A percentile compares a stretch with the other conserved stretches of the same genome.
These are phyloP conservation scores for Hiodon tergisus DNA, from an alignment of 2,113 vertebrate species.

Conservation along the genomic window DNA sequence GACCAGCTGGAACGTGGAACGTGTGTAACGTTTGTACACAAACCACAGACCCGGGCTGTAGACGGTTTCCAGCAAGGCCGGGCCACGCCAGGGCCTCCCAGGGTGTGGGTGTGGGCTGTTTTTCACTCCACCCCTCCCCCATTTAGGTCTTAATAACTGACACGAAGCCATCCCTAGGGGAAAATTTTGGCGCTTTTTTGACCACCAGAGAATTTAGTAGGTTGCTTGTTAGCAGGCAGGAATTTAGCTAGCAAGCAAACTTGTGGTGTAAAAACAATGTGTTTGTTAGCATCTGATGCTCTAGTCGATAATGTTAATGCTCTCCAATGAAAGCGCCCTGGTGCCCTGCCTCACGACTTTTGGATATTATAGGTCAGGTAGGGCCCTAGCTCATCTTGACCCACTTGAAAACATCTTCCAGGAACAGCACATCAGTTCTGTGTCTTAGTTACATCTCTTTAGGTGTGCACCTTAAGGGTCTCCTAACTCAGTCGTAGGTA, in stretches of 20 bases:
- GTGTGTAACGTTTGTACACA: too few species aligned
- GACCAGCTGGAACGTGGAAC: conserved; percentile 15
- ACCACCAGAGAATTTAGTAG: conserved; percentile 26
- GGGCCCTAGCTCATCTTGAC: too few species aligned
- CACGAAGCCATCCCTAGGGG: conserved; percentile 58
- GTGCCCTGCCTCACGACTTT: not conserved
- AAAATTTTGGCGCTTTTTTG: conserved; percentile 26
- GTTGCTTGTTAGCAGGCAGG: not conserved
- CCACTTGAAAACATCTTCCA: too few species aligned
- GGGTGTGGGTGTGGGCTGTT: conserved; percentile 45
- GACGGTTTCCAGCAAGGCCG: not conserved
- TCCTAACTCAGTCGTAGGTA: too few species aligned
- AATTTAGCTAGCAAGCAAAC: too few species aligned
- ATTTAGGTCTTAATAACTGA: conserved; percentile 52
- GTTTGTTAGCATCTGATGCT: conserved; percentile 53
- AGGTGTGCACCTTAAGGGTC: not conserved
- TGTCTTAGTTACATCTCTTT: not conserved
- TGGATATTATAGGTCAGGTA: too few species aligned
- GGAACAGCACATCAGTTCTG: not conserved
- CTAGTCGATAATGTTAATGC: conserved; percentile 35
- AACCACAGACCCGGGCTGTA: conserved; percentile 8
- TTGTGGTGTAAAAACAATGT: conserved; percentile 32
- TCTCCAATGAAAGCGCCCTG: conserved; percentile 29
- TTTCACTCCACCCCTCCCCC: conserved; percentile 47
- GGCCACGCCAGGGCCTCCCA: not conserved